Conservation (phyloP, 2,888 invertebrate species). For the Sminthurides aquaticus region DNA sequence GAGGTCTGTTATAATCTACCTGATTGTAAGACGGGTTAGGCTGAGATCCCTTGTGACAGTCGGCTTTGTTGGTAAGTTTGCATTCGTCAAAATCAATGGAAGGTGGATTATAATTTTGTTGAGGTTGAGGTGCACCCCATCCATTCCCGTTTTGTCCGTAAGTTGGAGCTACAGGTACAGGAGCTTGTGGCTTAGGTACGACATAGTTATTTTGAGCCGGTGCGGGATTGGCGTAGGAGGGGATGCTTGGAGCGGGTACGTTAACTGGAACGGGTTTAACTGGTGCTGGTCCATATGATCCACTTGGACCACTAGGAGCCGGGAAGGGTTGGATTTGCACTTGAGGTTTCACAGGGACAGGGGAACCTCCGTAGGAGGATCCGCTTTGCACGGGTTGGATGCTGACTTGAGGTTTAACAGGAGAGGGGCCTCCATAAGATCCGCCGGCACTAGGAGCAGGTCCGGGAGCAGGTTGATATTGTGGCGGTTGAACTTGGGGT, state of each 20-base stretch:
- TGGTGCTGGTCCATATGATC: background rate
- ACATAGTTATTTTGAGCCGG: conserved; percentile 1
- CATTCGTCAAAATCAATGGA: conserved; percentile 14
- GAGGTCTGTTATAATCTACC: conserved; percentile 5
- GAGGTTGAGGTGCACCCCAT: background rate
- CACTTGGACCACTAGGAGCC: background rate
- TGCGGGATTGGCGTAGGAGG: background rate
- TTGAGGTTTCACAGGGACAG: background rate
- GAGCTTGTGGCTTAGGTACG: too few relatives aligned
- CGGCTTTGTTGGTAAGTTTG: conserved; percentile 21
- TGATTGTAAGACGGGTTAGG: conserved; percentile 9
- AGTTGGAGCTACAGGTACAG: background rate
- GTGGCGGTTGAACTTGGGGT: background rate
- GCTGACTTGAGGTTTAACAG: background rate
- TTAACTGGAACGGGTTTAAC: conserved; percentile 2
- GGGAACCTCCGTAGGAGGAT: background rate
- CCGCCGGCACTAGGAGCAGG: background rate
- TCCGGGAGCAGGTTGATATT: background rate
- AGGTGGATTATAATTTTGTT: conserved; percentile 13
- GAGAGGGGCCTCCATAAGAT: background rate
- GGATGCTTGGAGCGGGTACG: background rate
- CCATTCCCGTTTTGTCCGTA: conserved; percentile 1
- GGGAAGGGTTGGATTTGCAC: conserved; percentile 3
- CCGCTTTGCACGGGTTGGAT: background rate
- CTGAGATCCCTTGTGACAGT: conserved; percentile 19